Base-by-base conservation (phyloP, 2,797 vertebrate genomes). In the Momotus momota region DNA sequence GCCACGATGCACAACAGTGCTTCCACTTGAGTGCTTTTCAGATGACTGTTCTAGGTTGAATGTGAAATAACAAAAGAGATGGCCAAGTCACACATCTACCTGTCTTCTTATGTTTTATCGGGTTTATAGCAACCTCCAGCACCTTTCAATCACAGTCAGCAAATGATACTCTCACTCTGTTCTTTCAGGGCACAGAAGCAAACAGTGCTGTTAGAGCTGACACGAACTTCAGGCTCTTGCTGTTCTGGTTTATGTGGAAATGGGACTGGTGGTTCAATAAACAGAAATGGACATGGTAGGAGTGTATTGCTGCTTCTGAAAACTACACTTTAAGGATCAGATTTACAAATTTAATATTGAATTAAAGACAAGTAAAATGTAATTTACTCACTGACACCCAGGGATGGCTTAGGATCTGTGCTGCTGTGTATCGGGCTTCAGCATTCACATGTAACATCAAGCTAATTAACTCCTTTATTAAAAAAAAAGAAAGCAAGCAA, bases 391-490 rank as follows among this genome's bases (percentile, higher is more conserved):
- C 99, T 94, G 98, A 99, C 97, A 99, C 98, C 99, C 99, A 99
- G 80, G 99, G 98, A 97, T 99, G 99, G 78, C 98, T 98, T 78
- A 99, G 98, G 96, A 99, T 98, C 70, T 99, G 99, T 84, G 99
- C 98, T 7, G 99, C 99, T 2, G 99, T 98, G 78, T 98, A 99
- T 77, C 99, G 98, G 66, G 98, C 98, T 95, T 99, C 99, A 10
- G 98, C 98, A 33, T 99, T 98, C 94, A 99, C 99, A 86, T 98
- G 99, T 81, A 99, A 98, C 99, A 99, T 99, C 86, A 98, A 98
- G 91, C 98, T 98, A 93, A 99, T 99, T 97, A 99, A 97, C 94
- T 99, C 99, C 99, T 99, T 35, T 33, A 58, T 20, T 6, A 35
- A 69, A 43, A 9, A 9, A 26, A 93, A 16, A 74, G 91, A 35